Evolutionary conservation across 2,888 invertebrate species (phyloP).

Genomic region (Brachylomia viminalis): DNA sequence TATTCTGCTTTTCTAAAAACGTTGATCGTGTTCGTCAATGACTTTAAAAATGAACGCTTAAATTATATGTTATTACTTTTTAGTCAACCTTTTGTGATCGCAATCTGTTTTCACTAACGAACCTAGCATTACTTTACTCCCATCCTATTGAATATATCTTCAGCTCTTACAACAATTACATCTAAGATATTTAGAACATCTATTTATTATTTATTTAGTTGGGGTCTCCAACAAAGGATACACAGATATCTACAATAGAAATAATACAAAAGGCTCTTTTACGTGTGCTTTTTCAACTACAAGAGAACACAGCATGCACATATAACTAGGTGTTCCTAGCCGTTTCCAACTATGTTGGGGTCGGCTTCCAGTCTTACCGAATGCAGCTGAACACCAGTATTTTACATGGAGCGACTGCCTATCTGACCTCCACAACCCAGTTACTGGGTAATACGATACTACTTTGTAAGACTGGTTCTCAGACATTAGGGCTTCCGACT

Average conservation of each 20-base stretch:
- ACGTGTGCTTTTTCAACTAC: background rate
- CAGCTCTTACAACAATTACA: background rate
- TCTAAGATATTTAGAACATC: background rate
- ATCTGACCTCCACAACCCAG: too few species aligned
- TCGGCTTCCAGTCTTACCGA: too few species aligned
- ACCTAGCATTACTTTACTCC: background rate
- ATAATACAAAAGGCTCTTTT: background rate
- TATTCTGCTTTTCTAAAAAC: background rate
- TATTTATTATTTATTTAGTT: background rate
- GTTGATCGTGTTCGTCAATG: background rate
- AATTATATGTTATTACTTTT: background rate
- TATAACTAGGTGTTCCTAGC: background rate
- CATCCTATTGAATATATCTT: background rate
- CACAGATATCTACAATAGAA: background rate
- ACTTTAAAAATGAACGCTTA: background rate
- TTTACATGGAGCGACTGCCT: too few species aligned
- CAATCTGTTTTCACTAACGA: background rate
- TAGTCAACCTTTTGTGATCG: background rate
- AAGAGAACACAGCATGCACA: background rate
- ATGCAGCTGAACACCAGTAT: too few species aligned
- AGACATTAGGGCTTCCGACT: too few species aligned
- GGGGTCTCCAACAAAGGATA: background rate
- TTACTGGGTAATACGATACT: too few species aligned
- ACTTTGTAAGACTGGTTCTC: too few species aligned
- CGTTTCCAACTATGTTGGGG: too few species aligned